Percentiles rank a stretch among this genome's conserved stretches.
These are phyloP conservation scores for Parasteatoda tepidariorum DNA, from an alignment of 1,140 invertebrate species.

Conservation along the genomic window DNA sequence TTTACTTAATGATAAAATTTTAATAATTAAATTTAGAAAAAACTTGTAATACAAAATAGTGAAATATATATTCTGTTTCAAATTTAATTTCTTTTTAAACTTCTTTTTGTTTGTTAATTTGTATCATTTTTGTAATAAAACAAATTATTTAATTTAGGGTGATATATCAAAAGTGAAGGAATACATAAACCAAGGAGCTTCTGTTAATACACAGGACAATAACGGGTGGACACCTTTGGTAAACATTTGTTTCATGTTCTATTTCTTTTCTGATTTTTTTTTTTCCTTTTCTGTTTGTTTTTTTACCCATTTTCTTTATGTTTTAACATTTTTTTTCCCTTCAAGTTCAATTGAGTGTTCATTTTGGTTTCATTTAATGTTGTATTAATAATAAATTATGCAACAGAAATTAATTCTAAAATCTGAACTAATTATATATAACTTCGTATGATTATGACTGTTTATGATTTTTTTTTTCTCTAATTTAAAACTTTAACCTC, in stretches of 20 bases:
- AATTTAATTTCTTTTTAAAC: background rate
- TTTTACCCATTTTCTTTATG: too few relatives aligned
- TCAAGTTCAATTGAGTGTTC: too few relatives aligned
- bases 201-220: slow-evolving; percentile 46
- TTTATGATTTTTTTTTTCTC: too few relatives aligned
- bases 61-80: background rate
- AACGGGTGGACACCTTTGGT: slow-evolving; percentile 53
- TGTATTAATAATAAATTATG: too few relatives aligned
- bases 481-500: too few relatives aligned
- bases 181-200: slow-evolving; percentile 16
- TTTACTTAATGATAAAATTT: background rate
- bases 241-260: background rate
- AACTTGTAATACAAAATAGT: background rate
- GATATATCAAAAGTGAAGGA: slow-evolving; percentile 25
- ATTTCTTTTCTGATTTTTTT: too few relatives aligned
- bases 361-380: too few relatives aligned
- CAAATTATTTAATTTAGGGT: background rate
- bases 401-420: too few relatives aligned
- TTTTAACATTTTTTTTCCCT: too few relatives aligned
- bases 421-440: too few relatives aligned
- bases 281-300: background rate
- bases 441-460: too few relatives aligned
- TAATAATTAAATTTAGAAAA: background rate
- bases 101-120: background rate
- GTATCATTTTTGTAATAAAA: background rate